phyloP scores from a whole-genome alignment of 2,888 invertebrate species.

The Drymonia ruficornis region DNA sequence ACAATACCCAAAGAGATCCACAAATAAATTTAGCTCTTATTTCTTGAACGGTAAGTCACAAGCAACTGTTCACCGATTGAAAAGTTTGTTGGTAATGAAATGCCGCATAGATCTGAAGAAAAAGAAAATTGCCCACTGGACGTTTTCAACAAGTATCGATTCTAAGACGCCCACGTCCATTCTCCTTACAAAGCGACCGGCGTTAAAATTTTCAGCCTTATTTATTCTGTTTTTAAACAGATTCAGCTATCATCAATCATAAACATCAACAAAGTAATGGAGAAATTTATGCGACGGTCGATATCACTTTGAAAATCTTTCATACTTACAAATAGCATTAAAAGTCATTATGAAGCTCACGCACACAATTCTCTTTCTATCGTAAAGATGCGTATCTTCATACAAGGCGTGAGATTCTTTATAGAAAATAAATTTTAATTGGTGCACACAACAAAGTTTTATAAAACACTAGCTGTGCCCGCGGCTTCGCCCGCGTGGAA shows the following conservation, averaged over 20 bases:
- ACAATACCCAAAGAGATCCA: constrained; percentile 10
- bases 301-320: constrained; percentile 49
- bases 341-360: constrained; percentile 67
- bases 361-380: constrained; percentile 58
- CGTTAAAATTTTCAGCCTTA: constrained; percentile 32
- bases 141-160: constrained; percentile 18
- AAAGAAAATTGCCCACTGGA: constrained; percentile 16
- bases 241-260: constrained; percentile 59
- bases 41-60: neutral
- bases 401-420: constrained; percentile 67
- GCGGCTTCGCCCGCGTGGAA: too few relatives aligned
- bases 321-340: constrained; percentile 60
- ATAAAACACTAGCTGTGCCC: too few relatives aligned
- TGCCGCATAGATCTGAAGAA: constrained; percentile 12
- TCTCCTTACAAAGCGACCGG: constrained; percentile 21
- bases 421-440: constrained; percentile 74
- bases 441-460: constrained; percentile 67
- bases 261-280: constrained; percentile 51
- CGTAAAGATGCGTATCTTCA: constrained; percentile 68
- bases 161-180: constrained; percentile 20
- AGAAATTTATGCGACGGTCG: constrained; percentile 54
- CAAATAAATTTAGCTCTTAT: constrained; percentile 19
- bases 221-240: constrained; percentile 38
- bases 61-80: neutral
- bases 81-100: constrained; percentile 19